Evolutionary conservation across 2,888 invertebrate species (phyloP), one percentile per base, ranked within the genome.

Genomic region (Rotaria socialis): DNA sequence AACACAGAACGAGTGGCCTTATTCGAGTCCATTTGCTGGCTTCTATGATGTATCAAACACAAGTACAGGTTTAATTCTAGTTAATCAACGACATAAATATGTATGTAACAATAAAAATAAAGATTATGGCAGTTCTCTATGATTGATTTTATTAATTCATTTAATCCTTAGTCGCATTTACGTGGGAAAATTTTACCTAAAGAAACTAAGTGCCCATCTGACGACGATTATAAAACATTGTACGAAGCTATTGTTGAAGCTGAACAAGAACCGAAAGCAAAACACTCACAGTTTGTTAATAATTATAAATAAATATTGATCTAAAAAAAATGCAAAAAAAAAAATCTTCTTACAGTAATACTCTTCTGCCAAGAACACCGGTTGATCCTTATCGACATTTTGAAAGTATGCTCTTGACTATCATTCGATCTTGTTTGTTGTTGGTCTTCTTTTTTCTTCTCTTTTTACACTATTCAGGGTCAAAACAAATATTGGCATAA

Each of bases 1-100:
- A 67, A 27, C 80, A 24, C 35, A 43, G n/a, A 43, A 80, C 24
- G 43, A 43, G 14, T 80, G 80, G 35, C 19, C 80, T 47, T 24
- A 47, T n/a, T 43, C 80, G n/a, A 80, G 47, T 80, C 80, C 35
- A 8, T 80, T 80, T 80, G 35, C 47, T 80, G 80, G 24, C 14
- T 80, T 80, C 24, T 47, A 43, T 80, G 11, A 80, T 43, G n/a
- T 80, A 11, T 24, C 43, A 80, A 80, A 80, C 22, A 41, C 74
- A 19, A 41, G n/a, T 41, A 74, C n/a, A 41, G 10, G 24, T 19
- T 43, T 74, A 22, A 74, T 43, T 11, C 35, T 80, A n/a, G 24
- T 80, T 80, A 43, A 80, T 47, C 22, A 80, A n/a, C 80, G 43
- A 47, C 7, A 47, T 16, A 75, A 75, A 43, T 75, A 22, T 41